These are phyloP conservation scores for Balearica regulorum DNA, from an alignment of 2,797 vertebrate species.

Conservation along the genomic window DNA sequence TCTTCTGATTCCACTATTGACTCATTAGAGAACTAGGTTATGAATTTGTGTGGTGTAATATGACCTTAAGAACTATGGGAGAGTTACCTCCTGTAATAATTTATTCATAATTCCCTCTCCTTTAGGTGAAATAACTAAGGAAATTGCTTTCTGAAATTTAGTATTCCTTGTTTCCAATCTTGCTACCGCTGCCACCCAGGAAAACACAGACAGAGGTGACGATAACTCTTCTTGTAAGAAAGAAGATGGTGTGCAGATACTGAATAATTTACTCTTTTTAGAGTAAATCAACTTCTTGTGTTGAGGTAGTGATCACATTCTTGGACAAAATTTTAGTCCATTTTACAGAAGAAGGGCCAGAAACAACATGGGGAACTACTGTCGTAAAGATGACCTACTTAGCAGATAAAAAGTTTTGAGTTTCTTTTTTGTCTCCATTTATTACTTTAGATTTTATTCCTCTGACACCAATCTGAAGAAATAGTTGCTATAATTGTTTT, in stretches of 20 bases:
- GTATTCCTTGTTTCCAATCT: neutral
- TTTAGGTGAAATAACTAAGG: neutral
- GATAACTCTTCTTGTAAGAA: neutral
- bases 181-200: neutral
- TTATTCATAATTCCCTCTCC: neutral
- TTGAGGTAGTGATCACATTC: neutral
- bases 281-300: neutral
- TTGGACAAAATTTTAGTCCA: neutral
- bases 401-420: neutral
- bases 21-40: neutral
- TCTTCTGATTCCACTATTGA: neutral
- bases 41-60: neutral
- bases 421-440: neutral
- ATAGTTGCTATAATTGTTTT: neutral
- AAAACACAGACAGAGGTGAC: neutral
- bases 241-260: neutral
- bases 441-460: neutral
- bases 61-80: neutral
- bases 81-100: neutral
- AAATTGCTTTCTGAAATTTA: neutral
- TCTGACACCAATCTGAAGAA: neutral
- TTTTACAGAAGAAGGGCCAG: neutral
- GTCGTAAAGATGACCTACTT: neutral
- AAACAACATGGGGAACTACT: neutral
- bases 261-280: neutral